These are phyloP conservation scores for Schrankia costaestrigalis DNA, from an alignment of 2,888 invertebrate genomes.

Conservation along the genomic window DNA sequence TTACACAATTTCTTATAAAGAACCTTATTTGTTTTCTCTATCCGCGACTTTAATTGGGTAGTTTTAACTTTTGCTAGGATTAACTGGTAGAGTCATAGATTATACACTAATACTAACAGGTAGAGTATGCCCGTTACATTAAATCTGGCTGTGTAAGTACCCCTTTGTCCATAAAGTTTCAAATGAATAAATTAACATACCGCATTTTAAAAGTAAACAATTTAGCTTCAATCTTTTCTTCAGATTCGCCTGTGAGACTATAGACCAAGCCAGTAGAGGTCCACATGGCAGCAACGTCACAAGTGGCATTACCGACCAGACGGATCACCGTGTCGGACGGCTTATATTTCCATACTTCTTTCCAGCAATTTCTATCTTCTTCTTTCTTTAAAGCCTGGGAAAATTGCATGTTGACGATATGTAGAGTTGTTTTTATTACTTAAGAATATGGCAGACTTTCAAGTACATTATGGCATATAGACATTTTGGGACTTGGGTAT, in stretches of 20 bases:
- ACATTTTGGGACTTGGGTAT: too few relatives aligned
- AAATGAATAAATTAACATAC: conserved; percentile 31
- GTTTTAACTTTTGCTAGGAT: too few relatives aligned
- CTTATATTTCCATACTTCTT: conserved; percentile 45
- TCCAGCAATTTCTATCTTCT: conserved; percentile 56
- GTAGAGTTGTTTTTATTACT: too few relatives aligned
- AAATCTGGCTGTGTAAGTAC: too few relatives aligned
- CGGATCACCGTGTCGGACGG: conserved; percentile 45
- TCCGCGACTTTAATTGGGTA: too few relatives aligned
- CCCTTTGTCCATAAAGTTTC: too few relatives aligned
- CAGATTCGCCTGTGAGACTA: conserved; percentile 50
- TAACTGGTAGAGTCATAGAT: too few relatives aligned
- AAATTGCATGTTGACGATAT: neutral
- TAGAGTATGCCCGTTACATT: too few relatives aligned
- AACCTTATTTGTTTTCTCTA: too few relatives aligned
- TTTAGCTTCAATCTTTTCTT: conserved; percentile 52
- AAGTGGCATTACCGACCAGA: conserved; percentile 50
- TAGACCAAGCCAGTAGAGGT: conserved; percentile 55
- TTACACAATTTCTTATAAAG: too few relatives aligned
- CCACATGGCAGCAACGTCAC: conserved; percentile 58
- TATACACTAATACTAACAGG: too few relatives aligned
- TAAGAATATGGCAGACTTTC: neutral
- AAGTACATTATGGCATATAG: too few relatives aligned
- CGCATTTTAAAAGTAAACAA: conserved; percentile 61
- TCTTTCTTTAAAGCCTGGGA: conserved; percentile 57